Base-by-base conservation (phyloP, 2,797 vertebrate genomes). In the Holocentrus rufus region DNA sequence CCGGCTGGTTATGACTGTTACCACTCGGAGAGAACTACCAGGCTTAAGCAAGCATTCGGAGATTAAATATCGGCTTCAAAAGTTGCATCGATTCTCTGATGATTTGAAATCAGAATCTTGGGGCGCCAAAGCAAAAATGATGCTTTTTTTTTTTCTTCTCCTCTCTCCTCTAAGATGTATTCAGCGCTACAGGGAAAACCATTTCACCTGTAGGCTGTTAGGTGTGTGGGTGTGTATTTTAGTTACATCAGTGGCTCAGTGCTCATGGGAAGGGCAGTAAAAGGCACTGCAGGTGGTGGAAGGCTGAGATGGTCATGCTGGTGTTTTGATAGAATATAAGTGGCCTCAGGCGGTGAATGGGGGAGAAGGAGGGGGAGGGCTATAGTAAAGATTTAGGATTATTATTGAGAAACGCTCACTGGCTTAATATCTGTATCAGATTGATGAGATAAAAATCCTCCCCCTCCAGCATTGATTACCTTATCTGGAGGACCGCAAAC, bases 11-110 rank as follows among this genome's bases (percentile, higher is more conserved):
- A 50, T 68, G 77, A 83, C 56, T 69, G 58, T 69, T 72, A 62
- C 64, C 65, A 75, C 76, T 81, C 74, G 81, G 55, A 47, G 18
- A 63, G 58, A 81, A 75, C 74, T 74, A 67, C 63, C 18, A 4
- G 69, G 69, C 60, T 79, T 76, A 69, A 78, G 74, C 72, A 79
- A 76, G 65, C 80, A 77, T 77, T 83, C 77, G 77, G 56, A 87
- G 77, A 91, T 88, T 87, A 90, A 86, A 88, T 72, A 85, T 84
- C 74, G 83, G 87, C 83, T 87, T 85, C 59, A 59, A 71, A 83
- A 72, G 77, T 76, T 76, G 58, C 77, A 70, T 66, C 42, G 77
- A 87, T 85, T 85, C 59, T 60, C 74, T 72, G 60, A 81, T 89
- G 73, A 89, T 77, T 82, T 71, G 62, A 77, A 87, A 87, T 84